Conservation (phyloP, 1,140 invertebrate genomes). For the Akabosia matsudoensis region DNA sequence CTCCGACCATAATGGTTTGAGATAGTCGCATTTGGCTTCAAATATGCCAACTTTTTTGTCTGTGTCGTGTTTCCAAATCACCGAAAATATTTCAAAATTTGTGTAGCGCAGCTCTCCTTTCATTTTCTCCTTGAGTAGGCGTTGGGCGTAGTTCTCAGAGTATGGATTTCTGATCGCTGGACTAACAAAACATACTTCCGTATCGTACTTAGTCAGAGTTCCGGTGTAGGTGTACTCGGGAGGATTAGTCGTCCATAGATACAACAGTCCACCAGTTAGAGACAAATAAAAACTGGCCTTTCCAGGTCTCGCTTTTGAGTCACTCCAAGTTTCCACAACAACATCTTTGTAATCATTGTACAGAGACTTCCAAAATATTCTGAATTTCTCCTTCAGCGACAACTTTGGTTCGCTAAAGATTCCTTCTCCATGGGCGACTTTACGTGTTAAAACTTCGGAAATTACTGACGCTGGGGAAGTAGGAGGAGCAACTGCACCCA, state of each 20-base stretch:
- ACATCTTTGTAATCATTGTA: constrained; percentile 53
- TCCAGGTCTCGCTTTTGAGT: constrained; percentile 50
- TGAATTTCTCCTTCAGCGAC: neutral
- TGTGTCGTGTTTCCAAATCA: constrained; percentile 71
- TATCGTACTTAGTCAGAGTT: constrained; percentile 58
- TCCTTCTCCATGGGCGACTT: neutral
- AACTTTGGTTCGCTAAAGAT: neutral
- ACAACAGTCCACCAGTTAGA: constrained; percentile 30
- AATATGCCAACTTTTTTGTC: constrained; percentile 64
- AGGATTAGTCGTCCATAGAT: constrained; percentile 58
- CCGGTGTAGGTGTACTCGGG: constrained; percentile 61
- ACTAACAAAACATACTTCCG: constrained; percentile 65
- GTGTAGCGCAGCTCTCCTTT: constrained; percentile 62
- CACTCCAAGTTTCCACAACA: constrained; percentile 50
- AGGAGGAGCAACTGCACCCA: neutral
- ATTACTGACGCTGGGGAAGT: neutral
- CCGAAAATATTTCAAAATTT: constrained; percentile 66
- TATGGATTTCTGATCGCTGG: constrained; percentile 63
- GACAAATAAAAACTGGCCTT: constrained; percentile 47
- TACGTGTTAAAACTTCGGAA: neutral
- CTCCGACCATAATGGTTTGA: constrained; percentile 59
- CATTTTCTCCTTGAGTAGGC: constrained; percentile 63
- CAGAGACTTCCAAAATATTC: constrained; percentile 47
- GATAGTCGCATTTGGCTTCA: constrained; percentile 68
- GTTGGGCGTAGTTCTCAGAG: constrained; percentile 63